Base-by-base conservation (phyloP, 2,888 invertebrate species). In the Gastracanthus pulcherrimus region DNA sequence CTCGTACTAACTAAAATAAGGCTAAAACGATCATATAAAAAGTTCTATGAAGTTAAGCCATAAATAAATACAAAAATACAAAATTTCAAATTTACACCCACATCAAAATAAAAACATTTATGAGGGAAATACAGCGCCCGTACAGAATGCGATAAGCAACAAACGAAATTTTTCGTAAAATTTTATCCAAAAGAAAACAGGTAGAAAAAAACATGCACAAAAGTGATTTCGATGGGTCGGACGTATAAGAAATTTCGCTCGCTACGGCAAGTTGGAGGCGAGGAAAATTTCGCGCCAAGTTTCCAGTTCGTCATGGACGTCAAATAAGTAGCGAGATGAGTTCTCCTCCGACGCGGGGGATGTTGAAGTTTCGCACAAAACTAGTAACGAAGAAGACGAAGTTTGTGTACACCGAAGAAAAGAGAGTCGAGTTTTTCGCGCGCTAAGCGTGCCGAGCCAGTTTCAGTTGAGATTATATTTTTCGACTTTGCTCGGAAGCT, bases 321-420 rank as follows among this genome's bases (percentile, higher is more conserved):
- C 71, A 66, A 66, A 64, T 75, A 62, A 76, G 64, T 76, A 34
- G 75, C 64, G 58, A 70, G 41, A 71, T 62, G 41, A 19, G 58
- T 58, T 76, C n/a, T 60, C 3, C 64, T 64, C 64, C 34, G 13
- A 23, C 19, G 26, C 34, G 31, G 48, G 34, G 64, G 31, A 62
- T 62, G 75, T 66, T 71, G 62, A 76, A 81, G 64, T 76, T 80
- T 71, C 19, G 23, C 23, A 29, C 64, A 29, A 66, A 66, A 74
- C 74, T 72, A 55, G 60, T 76, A 81, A 76, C 77, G 70, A 77
- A 74, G 74, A 77, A 74, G 71, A 55, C 55, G 69, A 77, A 77
- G 77, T 71, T 80, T 75, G 64, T 51, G 51, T 72, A 66, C 58
- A 51, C n/a, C 11, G 51, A 66, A 69, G 77, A 62, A 36, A 77